Base-by-base conservation (phyloP, 2,113 vertebrate species). In the Chascanopsetta lugubris region DNA sequence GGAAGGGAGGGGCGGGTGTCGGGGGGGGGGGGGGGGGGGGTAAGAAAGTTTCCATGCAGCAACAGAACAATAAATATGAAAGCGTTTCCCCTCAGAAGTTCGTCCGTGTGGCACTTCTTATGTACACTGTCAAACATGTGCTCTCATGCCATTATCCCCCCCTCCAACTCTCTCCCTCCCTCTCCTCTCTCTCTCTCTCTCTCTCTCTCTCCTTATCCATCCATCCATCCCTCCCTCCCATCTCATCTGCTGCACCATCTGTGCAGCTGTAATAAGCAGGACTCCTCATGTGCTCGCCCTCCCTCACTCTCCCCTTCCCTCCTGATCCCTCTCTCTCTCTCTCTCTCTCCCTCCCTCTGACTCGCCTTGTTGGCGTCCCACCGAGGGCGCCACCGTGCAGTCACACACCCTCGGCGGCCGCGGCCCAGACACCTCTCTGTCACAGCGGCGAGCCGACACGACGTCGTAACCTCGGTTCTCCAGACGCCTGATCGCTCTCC, bases 201-300 rank as follows among this genome's bases (percentile, higher is more conserved):
- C 43, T 20, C 46, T 55, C 48, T 61, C 48, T 13, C 65, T 64
- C 76, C 65, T 78, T 40, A 68, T 81, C 71, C 57, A 64, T 78
- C 66, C 75, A 67, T 80, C 75, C 69, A 71, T 36, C 46, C 20
- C 20, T 55, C 69, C 80, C 72, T 83, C 75, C 82, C 69, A 48
- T 75, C 79, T 90, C 89, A 82, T 89, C 85, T 87, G 85, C 82
- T 58, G 64, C 69, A 69, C 88, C 90, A 91, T 90, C 89, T 91
- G 90, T 86, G 83, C 83, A 85, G 84, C 79, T 84, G 83, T 62
- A 85, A 78, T 79, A 79, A 85, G 75, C 74, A 65, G 34, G 62
- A 51, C 69, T 70, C 57, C 40, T 73, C 46, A 0, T 79, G 82
- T 65, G 75, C 58, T 64, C 75, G 51, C 50, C 66, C 57, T 70